Conservation (phyloP, 2,113 vertebrate genomes). For the Channa maculata region DNA sequence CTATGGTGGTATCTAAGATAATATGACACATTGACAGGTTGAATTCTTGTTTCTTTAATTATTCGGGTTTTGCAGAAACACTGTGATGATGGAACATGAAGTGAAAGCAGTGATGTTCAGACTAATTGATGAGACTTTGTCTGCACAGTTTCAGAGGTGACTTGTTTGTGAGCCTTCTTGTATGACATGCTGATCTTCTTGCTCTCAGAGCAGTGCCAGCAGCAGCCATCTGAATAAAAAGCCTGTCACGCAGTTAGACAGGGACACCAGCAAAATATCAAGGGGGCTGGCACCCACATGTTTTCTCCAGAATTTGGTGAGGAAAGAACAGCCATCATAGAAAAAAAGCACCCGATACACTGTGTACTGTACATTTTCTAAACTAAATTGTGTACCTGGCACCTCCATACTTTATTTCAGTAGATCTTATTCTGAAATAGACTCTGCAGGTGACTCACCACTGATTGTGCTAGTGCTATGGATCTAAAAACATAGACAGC, state of each 20-base stretch:
- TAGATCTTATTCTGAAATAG: background rate
- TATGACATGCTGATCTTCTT: conserved; percentile 63
- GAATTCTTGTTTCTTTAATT: conserved; percentile 38
- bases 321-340: conserved; percentile 19
- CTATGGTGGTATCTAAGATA: conserved; percentile 10
- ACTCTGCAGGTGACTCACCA: background rate
- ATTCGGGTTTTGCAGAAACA: conserved; percentile 34
- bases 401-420: background rate
- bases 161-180: conserved; percentile 63
- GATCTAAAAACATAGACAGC: background rate
- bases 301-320: conserved; percentile 31
- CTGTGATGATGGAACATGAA: conserved; percentile 50
- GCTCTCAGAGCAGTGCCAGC: conserved; percentile 47
- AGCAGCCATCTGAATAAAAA: conserved; percentile 67
- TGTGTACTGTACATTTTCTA: conserved; percentile 15
- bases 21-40: conserved; percentile 27
- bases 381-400: conserved; percentile 16
- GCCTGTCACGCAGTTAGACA: conserved; percentile 52
- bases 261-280: conserved; percentile 65
- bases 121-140: conserved; percentile 69
- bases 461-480: background rate
- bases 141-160: conserved; percentile 63
- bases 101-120: conserved; percentile 56
- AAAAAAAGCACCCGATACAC: conserved; percentile 22
- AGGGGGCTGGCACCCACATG: conserved; percentile 50